A percentile compares a stretch with the other conserved stretches of the same genome.
These are phyloP conservation scores for Archips xylosteana DNA, from an alignment of 2,888 invertebrate species.

Conservation along the genomic window DNA sequence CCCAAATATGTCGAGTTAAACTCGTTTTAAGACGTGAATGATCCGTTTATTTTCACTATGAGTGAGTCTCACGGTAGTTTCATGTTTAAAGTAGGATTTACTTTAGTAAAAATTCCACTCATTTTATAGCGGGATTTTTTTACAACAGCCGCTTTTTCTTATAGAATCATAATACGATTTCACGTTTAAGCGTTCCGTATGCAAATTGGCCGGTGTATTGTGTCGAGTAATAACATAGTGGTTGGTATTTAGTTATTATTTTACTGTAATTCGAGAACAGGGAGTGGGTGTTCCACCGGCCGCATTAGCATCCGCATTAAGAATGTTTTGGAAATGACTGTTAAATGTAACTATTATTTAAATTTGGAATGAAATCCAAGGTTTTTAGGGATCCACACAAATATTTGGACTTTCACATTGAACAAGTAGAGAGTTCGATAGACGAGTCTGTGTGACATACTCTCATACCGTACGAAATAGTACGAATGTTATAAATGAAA, in stretches of 20 bases:
- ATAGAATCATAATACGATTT: not conserved
- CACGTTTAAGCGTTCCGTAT: conserved; percentile 15
- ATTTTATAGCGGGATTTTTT: no score
- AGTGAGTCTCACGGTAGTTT: no score
- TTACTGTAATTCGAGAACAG: conserved; percentile 22
- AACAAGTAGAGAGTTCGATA: no score
- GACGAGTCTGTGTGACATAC: no score
- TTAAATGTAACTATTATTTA: not conserved
- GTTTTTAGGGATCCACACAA: not conserved
- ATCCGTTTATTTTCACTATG: no score
- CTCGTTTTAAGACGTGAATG: no score
- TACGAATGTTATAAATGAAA: no score
- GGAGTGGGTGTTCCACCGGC: conserved; percentile 5
- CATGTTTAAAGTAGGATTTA: no score
- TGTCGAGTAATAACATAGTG: conserved; percentile 13
- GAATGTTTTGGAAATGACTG: conserved; percentile 7
- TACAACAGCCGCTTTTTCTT: not conserved
- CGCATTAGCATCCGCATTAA: conserved; percentile 22
- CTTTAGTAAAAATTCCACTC: no score
- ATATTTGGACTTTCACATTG: no score
- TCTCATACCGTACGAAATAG: no score
- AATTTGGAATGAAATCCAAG: not conserved
- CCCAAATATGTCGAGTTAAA: no score
- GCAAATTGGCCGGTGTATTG: conserved; percentile 22
- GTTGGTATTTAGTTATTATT: conserved; percentile 36